Base-by-base conservation (phyloP, 2,888 invertebrate species). In the Limnephilus rhombicus region DNA sequence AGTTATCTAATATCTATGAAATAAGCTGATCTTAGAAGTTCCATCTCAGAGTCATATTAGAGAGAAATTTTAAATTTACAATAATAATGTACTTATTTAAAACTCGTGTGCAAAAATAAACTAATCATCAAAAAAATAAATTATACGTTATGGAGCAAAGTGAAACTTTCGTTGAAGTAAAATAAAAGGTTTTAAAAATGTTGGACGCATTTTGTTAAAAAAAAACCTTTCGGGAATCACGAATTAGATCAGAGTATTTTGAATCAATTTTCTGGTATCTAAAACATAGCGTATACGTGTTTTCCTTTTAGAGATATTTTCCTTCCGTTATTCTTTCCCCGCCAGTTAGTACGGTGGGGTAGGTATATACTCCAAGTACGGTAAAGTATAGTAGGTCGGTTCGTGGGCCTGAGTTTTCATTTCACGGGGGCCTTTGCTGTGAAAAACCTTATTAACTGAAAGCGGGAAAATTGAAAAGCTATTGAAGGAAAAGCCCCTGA, bases 361-460 rank as follows among this genome's bases (percentile, higher is more conserved):
- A 68, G 24, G 18, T 53, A 18, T 15, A 18, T 7, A n/a, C 24
- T 2, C 24, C 0, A 7, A 68, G 68, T 68, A 68, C 68, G 24
- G 68, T 68, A 24, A 9, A n/a, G 68, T 24, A 68, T 68, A 68
- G 68, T 68, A 68, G 24, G 68, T 68, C 34, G 31, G 45, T 86
- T 68, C 53, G 87, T 31, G 68, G 34, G 29, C 31, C 53, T 87
- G 87, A 87, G 87, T 87, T 87, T 87, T 87, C 49, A 87, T 87
- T 87, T 87, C 87, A 87, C 53, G 29, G 53, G 53, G 53, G 87
- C 15, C 53, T 49, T 53, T 87, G 87, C 87, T 53, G 87, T 53
- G 87, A 87, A 87, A 68, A 87, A 87, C 87, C 87, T 87, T 87
- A 87, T 87, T 87, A 87, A 87, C 87, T 87, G 87, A 53, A 87